phyloP scores from a whole-genome alignment of 1,140 invertebrate species.

The Frieseomelitta varia region DNA sequence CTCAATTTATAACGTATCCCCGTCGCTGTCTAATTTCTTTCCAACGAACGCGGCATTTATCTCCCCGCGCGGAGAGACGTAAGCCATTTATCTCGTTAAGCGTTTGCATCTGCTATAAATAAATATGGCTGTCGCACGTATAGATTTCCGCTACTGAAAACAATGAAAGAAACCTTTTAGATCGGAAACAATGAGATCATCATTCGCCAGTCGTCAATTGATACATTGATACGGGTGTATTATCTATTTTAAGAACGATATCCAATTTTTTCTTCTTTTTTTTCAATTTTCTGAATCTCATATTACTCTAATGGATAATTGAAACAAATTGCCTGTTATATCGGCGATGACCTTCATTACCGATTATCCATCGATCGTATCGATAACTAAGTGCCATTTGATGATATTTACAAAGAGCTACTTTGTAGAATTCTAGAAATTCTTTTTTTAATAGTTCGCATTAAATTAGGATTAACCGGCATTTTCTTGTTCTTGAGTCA shows the following conservation, averaged over 20 bases:
- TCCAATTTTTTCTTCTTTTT: background rate
- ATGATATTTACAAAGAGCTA: background rate
- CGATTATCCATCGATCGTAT: background rate
- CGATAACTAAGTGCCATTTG: background rate
- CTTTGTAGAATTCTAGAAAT: background rate
- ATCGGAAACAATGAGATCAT: no score
- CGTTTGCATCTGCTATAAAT: constrained; percentile 12
- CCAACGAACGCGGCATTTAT: constrained; percentile 6
- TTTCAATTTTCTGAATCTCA: background rate
- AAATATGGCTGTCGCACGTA: background rate
- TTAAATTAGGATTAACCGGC: constrained; percentile 3
- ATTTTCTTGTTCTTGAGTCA: constrained; percentile 1
- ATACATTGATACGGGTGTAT: background rate
- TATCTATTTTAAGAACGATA: no score
- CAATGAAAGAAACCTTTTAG: no score
- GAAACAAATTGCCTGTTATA: background rate
- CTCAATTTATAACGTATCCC: constrained; percentile 2
- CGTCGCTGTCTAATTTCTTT: background rate
- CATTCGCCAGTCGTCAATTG: no score
- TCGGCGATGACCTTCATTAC: background rate
- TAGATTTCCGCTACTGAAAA: no score
- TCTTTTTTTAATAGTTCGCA: background rate
- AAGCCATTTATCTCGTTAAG: background rate
- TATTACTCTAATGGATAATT: background rate
- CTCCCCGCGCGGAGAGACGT: background rate